Conservation (phyloP, 2,888 invertebrate species). For the Sinopyrophorus schimmeli region DNA sequence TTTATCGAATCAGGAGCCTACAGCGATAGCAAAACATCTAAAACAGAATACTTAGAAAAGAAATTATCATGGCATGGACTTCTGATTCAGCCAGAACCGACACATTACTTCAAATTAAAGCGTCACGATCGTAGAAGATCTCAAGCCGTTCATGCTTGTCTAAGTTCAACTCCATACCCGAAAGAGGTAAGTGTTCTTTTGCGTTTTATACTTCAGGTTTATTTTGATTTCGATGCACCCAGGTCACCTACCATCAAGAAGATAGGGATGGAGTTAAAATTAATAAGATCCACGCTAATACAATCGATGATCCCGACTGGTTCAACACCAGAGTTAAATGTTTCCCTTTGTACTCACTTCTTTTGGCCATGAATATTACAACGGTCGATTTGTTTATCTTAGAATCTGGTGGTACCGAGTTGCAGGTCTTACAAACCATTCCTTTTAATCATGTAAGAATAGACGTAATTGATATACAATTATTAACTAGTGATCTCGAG, state of each 20-base stretch:
- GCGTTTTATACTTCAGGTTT: not conserved
- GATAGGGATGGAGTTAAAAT: slow-evolving; percentile 56
- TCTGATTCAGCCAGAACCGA: slow-evolving; percentile 74
- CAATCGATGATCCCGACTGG: slow-evolving; percentile 60
- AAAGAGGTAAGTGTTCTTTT: slow-evolving; percentile 68
- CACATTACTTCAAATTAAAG: slow-evolving; percentile 71
- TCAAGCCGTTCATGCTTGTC: slow-evolving; percentile 75
- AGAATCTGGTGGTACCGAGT: slow-evolving; percentile 60
- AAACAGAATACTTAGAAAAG: slow-evolving; percentile 72
- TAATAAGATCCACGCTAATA: slow-evolving; percentile 59
- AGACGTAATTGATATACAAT: slow-evolving; percentile 54
- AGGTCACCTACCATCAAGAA: slow-evolving; percentile 58
- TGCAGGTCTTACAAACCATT: slow-evolving; percentile 62
- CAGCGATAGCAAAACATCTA: slow-evolving; percentile 62
- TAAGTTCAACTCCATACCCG: slow-evolving; percentile 75
- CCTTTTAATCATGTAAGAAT: slow-evolving; percentile 60
- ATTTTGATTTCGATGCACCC: not conserved
- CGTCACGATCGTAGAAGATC: slow-evolving; percentile 62
- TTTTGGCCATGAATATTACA: slow-evolving; percentile 75
- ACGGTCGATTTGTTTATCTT: slow-evolving; percentile 72
- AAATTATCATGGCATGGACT: slow-evolving; percentile 75
- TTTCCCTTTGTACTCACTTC: slow-evolving; percentile 80
- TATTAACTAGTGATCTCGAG: slow-evolving; percentile 46
- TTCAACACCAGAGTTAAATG: slow-evolving; percentile 79
- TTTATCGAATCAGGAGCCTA: slow-evolving; percentile 72